Evolutionary conservation across 2,797 vertebrate species (phyloP), one percentile per base, ranked within the genome.

Genomic region (Phalloptychus januarius): DNA sequence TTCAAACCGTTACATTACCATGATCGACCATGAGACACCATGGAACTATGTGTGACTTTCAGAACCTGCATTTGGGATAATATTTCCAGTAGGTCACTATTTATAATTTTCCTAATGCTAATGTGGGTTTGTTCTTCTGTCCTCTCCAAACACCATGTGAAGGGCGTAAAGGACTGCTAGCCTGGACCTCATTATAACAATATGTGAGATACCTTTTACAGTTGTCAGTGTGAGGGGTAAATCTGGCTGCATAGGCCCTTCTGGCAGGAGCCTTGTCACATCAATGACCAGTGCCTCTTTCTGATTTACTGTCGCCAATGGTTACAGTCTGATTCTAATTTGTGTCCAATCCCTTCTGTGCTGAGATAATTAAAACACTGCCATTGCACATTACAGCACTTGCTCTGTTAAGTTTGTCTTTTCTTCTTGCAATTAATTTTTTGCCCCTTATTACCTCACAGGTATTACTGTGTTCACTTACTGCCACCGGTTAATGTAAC

Each of bases 121-220:
- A 8, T 79, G 76, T 69, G 38, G 67, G 71, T 75, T 78, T 16
- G 40, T 74, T 65, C 67, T 28, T 46, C 71, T 46, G 52, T 79
- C 16, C 54, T 76, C 77, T 85, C 58, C 70, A 76, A 79, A 78
- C 45, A 63, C 75, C 74, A 81, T 79, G 83, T 94, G 94, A 96
- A 96, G 95, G 95, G 85, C 95, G 92, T 78, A 87, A 80, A 89
- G 88, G 87, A 91, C 91, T 88, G 88, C 86, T 77, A 89, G 91
- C 88, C 87, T 94, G 90, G 78, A 91, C 92, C 95, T 96, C 95
- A 96, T 96, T 96, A 96, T 85, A 94, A 93, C 95, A 96, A 96
- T 96, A 94, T 96, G 94, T 94, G 89, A 83, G 87, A 94, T 95
- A 94, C 94, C 94, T 95, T 95, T 96, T 95, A 92, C 94, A 95